A percentile compares a stretch with the other conserved stretches of the same genome.
phyloP scores from a whole-genome alignment of 2,113 vertebrate genomes.

The Gallinago media region DNA sequence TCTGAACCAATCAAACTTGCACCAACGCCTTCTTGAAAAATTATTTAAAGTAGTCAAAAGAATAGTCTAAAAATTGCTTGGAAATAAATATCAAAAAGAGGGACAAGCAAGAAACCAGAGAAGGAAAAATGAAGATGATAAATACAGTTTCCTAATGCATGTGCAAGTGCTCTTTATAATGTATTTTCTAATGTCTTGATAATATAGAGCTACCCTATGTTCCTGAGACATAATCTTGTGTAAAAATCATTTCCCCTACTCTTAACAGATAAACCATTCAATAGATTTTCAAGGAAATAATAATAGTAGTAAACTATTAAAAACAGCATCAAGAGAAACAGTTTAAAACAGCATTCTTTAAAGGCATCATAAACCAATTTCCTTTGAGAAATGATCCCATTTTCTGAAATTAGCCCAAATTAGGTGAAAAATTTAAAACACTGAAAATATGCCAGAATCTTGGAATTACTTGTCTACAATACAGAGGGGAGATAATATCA shows the following conservation, averaged over 20 bases:
- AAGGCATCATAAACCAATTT: background rate
- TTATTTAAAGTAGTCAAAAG: background rate
- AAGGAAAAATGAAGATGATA: background rate
- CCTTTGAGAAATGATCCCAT: background rate
- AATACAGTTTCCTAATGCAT: background rate
- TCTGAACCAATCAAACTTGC: background rate
- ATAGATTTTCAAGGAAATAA: background rate
- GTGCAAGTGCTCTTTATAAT: background rate
- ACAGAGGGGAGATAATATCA: background rate
- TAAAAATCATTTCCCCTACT: background rate
- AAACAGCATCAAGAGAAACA: background rate
- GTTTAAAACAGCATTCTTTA: background rate
- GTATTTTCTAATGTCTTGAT: background rate
- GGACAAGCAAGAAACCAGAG: background rate
- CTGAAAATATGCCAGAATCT: background rate
- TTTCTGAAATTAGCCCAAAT: background rate
- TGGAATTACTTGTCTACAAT: background rate
- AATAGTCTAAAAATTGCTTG: background rate
- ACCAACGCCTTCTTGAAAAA: background rate
- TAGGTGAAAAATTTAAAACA: background rate
- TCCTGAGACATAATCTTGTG: background rate
- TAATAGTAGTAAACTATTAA: background rate
- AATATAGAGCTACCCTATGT: background rate
- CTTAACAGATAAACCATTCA: background rate
- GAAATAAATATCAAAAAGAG: background rate